Evolutionary conservation across 2,888 invertebrate species (phyloP), one percentile per base, ranked within the genome.

Genomic region (Sinohyriopsis cumingii): DNA sequence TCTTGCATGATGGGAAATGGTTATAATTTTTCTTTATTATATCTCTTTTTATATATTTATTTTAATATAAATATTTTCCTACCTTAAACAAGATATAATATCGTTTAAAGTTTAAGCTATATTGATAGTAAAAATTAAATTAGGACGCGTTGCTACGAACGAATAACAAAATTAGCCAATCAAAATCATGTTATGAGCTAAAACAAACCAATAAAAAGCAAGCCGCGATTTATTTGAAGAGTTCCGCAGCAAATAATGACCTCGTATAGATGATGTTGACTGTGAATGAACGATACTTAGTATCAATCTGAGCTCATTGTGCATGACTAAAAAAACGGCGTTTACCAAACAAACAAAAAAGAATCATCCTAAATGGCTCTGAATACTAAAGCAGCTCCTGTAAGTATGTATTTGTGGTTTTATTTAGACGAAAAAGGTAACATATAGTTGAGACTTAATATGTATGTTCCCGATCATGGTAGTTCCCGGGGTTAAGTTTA

Each of bases 211-310:
- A 84, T 84, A 69, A 77, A 67, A 72, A 66, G 28, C 33, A 60
- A 72, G 76, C 81, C 81, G 82, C 80, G 77, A 69, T 67, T 73
- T 71, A 81, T 84, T 81, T 81, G 78, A 84, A 79, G 69, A 71
- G 72, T 74, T 71, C 78, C 76, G 80, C 78, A 75, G 69, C 45
- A 71, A 82, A 72, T 67, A 76, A 68, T 75, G 67, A 75, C 68
- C 71, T 73, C 74, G 76, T 69, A 64, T 69, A 69, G 71, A 68
- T 72, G 75, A 77, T 78, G 78, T 72, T 80, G 70, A 71, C 68
- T 59, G 28, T 28, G 15, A 33, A 45, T 45, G 45, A 12, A 45
- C 45, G 1, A 3, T 15, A 45, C 15, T 45, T 45, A 45, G 9
- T 45, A 45, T 12, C 3, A 12, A 45, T 45, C 3, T 45, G 2